A percentile compares a stretch with the other conserved stretches of the same genome.
Evolutionary conservation across 2,797 vertebrate species (phyloP).

Genomic region (Sciaenops ocellatus): DNA sequence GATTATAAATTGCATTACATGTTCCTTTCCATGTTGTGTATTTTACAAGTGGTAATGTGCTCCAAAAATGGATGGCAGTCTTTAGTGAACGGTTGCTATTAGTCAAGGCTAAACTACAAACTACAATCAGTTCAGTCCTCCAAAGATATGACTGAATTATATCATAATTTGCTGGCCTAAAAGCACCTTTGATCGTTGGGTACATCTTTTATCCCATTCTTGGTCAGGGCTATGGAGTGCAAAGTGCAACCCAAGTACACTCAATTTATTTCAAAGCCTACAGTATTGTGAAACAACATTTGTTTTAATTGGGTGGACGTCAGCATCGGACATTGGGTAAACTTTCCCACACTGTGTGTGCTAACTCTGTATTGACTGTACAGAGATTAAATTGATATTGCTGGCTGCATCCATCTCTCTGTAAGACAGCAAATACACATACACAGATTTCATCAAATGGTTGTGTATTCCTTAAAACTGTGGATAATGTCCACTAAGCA

Average conservation of each 20-base stretch:
- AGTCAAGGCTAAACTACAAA: slow-evolving; percentile 29
- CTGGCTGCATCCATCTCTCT: slow-evolving; percentile 32
- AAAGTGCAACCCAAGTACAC: neutral
- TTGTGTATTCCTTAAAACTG: slow-evolving; percentile 15
- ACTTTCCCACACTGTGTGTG: slow-evolving; percentile 6
- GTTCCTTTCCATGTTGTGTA: neutral
- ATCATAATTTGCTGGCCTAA: slow-evolving; percentile 2
- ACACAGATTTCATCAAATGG: slow-evolving; percentile 28
- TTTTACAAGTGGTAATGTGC: slow-evolving; percentile 4
- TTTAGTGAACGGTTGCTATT: slow-evolving; percentile 53
- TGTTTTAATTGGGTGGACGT: neutral
- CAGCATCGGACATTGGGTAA: neutral
- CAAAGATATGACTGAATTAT: slow-evolving; percentile 11
- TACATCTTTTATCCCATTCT: neutral
- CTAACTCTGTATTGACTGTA: slow-evolving; percentile 26
- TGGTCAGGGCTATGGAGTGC: neutral
- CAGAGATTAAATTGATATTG: slow-evolving; percentile 48
- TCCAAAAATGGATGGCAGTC: slow-evolving; percentile 41
- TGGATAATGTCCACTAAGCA: slow-evolving; percentile 16
- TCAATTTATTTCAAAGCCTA: neutral
- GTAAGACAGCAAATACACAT: slow-evolving; percentile 30
- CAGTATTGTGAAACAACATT: neutral
- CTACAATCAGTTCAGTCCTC: slow-evolving; percentile 1
- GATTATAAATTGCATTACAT: neutral
- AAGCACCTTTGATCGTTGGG: slow-evolving; percentile 18